Evolutionary conservation across 2,888 invertebrate genomes (phyloP).

Genomic region (Volucella bombylans): DNA sequence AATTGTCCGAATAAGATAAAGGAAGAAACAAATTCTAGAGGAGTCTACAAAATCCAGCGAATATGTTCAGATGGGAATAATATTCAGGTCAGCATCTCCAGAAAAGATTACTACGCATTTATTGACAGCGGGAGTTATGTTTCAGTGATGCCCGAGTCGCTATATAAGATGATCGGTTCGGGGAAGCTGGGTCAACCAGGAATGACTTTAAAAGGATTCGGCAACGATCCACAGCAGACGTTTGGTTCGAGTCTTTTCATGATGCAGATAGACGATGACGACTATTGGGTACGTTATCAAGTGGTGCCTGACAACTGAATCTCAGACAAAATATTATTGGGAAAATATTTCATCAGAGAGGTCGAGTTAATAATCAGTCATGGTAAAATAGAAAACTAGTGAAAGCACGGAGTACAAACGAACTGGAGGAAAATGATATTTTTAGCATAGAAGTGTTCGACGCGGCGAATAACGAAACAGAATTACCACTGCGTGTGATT

Average conservation of each 20-base stretch:
- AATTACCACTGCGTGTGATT: not conserved
- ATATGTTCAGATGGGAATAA: constrained; percentile 5
- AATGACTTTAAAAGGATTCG: constrained; percentile 10
- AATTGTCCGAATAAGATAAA: not conserved
- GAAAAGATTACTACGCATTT: constrained; percentile 2
- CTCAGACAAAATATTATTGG: no score
- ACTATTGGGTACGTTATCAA: no score
- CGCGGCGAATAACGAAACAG: not conserved
- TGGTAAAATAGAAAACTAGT: not conserved
- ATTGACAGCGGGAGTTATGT: not conserved
- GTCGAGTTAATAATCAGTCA: not conserved
- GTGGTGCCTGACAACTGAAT: no score
- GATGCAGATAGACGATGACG: not conserved
- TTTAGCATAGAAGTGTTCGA: not conserved
- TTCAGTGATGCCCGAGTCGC: not conserved
- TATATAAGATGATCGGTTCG: not conserved
- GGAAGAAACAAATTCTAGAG: not conserved
- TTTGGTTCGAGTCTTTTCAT: not conserved
- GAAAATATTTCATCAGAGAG: no score
- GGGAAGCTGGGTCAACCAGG: not conserved
- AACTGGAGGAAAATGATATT: not conserved
- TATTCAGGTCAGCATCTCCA: not conserved
- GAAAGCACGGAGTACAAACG: not conserved
- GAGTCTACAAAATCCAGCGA: not conserved
- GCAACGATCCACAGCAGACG: not conserved